Evolutionary conservation across 1,140 invertebrate species (phyloP), one percentile per base, ranked within the genome.

Genomic region (Megathymus violae): DNA sequence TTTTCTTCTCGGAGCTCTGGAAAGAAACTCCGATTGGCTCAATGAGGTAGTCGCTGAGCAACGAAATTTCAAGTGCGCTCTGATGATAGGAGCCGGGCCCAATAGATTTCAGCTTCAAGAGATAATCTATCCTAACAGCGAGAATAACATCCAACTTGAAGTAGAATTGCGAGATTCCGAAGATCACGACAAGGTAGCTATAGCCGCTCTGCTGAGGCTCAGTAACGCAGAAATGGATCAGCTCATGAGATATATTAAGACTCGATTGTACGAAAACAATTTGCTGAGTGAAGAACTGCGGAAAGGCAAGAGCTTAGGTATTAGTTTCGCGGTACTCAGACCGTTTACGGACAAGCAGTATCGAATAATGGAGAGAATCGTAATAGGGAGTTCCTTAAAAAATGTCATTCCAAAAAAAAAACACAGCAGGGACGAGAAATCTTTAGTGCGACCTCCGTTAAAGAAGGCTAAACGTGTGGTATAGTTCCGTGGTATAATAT

Each of bases 141-240:
- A 78, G 5, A 50, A 74, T 16, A 68, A 78, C 52, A 59, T 85
- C 2, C 80, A 77, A 56, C 54, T 89, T 0, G 79, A 88, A 76
- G 83, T 89, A 0, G 85, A 88, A 56, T 51, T 78, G 0, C 79
- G 70, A 54, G 81, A 88, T 7, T 84, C 82, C 0, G 87, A 88
- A 59, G 87, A 89, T 65, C 67, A 84, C 64, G 87, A 89, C 47
- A 89, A 89, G 72, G 66, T 88, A 34, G 85, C 85, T 3, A 74
- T 89, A 7, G 82, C 80, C 0, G 85, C 80, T 22, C 48, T 88
- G 11, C 16, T 88, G 0, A 82, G 82, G 67, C 60, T 89, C 5
- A 66, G 41, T 1, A 88, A 78, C 58, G 16, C 60, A 3, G 78
- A 87, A 16, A 73, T 88, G 13, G 78, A 86, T 6, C 62, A 74